These are phyloP conservation scores for Axis porcinus DNA, from an alignment of 2,113 vertebrate genomes.

Conservation along the genomic window DNA sequence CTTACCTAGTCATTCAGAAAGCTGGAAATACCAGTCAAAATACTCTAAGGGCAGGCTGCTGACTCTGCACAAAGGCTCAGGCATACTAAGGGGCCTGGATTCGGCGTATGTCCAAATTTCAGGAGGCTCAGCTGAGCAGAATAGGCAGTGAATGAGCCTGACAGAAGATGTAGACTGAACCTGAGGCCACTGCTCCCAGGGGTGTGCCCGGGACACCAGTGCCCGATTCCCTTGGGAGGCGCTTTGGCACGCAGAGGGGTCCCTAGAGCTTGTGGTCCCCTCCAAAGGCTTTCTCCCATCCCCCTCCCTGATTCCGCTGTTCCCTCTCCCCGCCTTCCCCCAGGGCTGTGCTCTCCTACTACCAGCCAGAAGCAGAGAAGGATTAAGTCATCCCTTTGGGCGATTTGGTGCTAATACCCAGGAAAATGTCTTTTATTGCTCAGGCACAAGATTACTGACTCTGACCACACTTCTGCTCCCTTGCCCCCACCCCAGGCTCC, in stretches of 20 bases:
- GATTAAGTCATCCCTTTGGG: not conserved
- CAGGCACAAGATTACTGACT: not conserved
- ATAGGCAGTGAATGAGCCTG: accelerated
- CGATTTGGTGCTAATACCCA: not conserved
- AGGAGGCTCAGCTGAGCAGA: not conserved
- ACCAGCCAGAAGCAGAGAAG: not conserved
- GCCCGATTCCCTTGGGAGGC: not conserved
- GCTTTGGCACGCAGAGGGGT: no score
- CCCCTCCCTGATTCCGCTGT: not conserved
- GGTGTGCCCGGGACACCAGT: not conserved
- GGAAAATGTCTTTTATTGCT: not conserved
- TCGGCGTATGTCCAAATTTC: not conserved
- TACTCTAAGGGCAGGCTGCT: not conserved
- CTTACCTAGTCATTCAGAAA: not conserved
- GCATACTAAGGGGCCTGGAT: not conserved
- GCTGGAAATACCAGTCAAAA: not conserved
- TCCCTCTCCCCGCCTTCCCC: no score
- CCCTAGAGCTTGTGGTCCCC: not conserved
- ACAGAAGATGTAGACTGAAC: no score
- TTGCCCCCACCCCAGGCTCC: accelerated
- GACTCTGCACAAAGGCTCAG: no score
- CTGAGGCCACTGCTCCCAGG: not conserved
- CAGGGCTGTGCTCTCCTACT: not conserved
- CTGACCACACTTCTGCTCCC: no score
- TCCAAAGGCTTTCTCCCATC: not conserved